Percentiles rank a stretch among this genome's conserved stretches.
Evolutionary conservation across 2,113 vertebrate genomes (phyloP).

Genomic region (Brienomyrus longianalis): DNA sequence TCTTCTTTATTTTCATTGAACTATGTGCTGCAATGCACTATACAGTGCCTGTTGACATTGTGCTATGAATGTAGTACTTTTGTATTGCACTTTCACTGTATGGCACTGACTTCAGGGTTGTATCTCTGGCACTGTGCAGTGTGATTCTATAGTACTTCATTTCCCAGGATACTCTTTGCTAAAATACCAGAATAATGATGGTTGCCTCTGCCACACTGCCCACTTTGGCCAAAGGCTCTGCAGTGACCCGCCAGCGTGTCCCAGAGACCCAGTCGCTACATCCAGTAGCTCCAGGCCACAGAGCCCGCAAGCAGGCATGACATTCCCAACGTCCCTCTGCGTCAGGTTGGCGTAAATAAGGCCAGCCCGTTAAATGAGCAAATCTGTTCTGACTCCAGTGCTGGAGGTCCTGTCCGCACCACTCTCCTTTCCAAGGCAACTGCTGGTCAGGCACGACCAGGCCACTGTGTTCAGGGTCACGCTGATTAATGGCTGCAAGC

Average conservation of each 20-base stretch:
- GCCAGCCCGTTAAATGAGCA: background rate
- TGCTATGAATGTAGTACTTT: background rate
- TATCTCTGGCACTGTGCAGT: background rate
- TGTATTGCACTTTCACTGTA: background rate
- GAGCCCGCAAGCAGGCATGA: background rate
- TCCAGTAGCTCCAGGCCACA: background rate
- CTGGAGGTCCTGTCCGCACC: background rate
- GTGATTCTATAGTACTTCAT: background rate
- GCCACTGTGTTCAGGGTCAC: background rate
- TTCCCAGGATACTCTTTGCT: background rate
- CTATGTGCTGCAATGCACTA: background rate
- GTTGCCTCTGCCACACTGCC: background rate
- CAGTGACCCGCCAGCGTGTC: background rate
- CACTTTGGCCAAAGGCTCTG: background rate
- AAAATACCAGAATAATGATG: background rate
- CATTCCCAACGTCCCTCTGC: background rate
- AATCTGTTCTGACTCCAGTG: background rate
- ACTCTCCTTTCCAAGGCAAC: background rate
- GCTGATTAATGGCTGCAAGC: background rate
- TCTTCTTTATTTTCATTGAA: background rate
- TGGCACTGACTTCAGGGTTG: background rate
- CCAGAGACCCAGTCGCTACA: background rate
- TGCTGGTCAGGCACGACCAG: background rate
- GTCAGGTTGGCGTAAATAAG: background rate
- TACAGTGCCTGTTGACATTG: background rate